Evolutionary conservation across 2,113 vertebrate genomes (phyloP).

Genomic region (Phaethon lepturus): DNA sequence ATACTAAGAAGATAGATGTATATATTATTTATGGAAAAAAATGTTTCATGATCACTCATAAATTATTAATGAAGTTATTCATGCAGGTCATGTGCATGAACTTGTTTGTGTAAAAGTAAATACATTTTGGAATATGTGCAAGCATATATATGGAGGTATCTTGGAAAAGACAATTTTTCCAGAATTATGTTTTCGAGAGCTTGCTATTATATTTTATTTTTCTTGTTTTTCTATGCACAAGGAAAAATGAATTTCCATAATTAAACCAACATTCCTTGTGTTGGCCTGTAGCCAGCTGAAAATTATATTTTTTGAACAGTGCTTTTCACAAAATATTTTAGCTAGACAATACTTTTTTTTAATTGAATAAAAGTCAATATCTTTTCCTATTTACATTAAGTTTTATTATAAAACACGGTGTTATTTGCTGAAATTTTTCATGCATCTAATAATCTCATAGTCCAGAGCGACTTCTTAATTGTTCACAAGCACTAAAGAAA

Average conservation of each 20-base stretch:
- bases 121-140: background rate
- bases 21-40: background rate
- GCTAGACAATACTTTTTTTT: background rate
- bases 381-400: background rate
- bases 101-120: background rate
- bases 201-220: background rate
- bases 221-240: background rate
- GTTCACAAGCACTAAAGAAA: background rate
- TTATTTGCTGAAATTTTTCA: background rate
- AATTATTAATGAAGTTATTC: background rate
- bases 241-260: background rate
- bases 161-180: background rate
- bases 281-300: background rate
- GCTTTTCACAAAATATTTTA: background rate
- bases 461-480: background rate
- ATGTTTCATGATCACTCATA: background rate
- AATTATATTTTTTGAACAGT: background rate
- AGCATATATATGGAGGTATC: background rate
- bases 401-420: background rate
- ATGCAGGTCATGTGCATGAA: rapidly evolving
- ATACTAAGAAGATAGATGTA: background rate
- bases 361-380: background rate
- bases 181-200: background rate
- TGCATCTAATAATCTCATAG: background rate
- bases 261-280: background rate